A percentile compares a stretch with the other conserved stretches of the same genome.
These are phyloP conservation scores for Antigone vipio DNA, from an alignment of 2,113 vertebrate genomes.

Conservation along the genomic window DNA sequence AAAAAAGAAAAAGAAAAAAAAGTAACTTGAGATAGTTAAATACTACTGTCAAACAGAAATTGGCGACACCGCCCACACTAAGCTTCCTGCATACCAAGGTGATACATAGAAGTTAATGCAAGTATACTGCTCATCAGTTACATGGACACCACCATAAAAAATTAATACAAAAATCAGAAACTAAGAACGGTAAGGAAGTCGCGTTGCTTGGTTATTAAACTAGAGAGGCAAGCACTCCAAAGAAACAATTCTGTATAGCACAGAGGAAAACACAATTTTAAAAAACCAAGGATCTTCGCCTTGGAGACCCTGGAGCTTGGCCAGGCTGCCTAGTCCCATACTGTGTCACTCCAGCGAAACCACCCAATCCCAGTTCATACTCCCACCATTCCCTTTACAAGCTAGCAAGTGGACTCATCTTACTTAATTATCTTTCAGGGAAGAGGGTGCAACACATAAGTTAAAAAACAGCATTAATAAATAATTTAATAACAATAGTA, in stretches of 20 bases:
- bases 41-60: neutral
- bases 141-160: neutral
- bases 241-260: neutral
- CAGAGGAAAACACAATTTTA: accelerated
- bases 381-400: neutral
- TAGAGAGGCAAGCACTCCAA: neutral
- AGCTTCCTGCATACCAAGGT: neutral
- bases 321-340: neutral
- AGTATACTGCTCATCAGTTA: neutral
- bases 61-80: neutral
- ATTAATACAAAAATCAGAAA: neutral
- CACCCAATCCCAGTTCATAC: neutral
- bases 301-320: neutral
- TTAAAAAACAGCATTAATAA: neutral
- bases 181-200: neutral
- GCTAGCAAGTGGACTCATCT: neutral
- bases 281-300: neutral
- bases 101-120: neutral
- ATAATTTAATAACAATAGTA: neutral
- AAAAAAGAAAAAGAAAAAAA: neutral
- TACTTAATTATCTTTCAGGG: neutral
- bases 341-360: neutral
- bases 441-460: neutral
- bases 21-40: neutral
- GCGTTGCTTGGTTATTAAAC: neutral